Evolutionary conservation across 2,888 invertebrate genomes (phyloP).

Genomic region (Ormyrus thymus): DNA sequence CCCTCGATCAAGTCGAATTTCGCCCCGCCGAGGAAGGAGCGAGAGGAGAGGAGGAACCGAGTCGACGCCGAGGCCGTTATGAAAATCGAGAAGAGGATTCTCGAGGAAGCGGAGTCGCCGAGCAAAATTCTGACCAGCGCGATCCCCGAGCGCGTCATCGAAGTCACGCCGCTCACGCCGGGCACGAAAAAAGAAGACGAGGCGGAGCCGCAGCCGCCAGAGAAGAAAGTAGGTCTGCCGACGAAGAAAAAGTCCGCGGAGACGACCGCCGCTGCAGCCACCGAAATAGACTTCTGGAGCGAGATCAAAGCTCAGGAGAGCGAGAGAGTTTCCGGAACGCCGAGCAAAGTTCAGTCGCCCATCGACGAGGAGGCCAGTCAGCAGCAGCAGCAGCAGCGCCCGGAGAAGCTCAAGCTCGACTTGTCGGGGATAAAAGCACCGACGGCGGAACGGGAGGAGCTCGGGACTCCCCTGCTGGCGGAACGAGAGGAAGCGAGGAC

Average conservation of each 20-base stretch:
- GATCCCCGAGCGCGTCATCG: conserved; percentile 38
- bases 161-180: background rate
- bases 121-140: conserved; percentile 38
- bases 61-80: conserved; percentile 46
- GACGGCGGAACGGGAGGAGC: background rate
- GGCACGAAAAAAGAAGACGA: conserved; percentile 31
- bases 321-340: conserved; percentile 62
- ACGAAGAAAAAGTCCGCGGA: conserved; percentile 44
- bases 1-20: conserved; percentile 6
- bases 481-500: conserved; percentile 6
- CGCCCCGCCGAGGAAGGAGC: conserved; percentile 13
- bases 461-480: background rate
- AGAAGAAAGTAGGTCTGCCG: conserved; percentile 51
- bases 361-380: background rate
- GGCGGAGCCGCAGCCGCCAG: background rate
- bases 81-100: conserved; percentile 50
- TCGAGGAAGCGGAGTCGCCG: conserved; percentile 53
- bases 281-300: conserved; percentile 72
- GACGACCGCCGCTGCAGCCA: conserved; percentile 6
- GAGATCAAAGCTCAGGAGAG: conserved; percentile 66
- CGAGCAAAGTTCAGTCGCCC: conserved; percentile 56
- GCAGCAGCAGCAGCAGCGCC: background rate
- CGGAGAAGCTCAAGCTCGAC: conserved; percentile 24
- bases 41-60: conserved; percentile 33
- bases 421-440: background rate